Evolutionary conservation across 37 sponge, comb jelly and placozoan species (phyloP).

Genomic region (Bolinopsis microptera): DNA sequence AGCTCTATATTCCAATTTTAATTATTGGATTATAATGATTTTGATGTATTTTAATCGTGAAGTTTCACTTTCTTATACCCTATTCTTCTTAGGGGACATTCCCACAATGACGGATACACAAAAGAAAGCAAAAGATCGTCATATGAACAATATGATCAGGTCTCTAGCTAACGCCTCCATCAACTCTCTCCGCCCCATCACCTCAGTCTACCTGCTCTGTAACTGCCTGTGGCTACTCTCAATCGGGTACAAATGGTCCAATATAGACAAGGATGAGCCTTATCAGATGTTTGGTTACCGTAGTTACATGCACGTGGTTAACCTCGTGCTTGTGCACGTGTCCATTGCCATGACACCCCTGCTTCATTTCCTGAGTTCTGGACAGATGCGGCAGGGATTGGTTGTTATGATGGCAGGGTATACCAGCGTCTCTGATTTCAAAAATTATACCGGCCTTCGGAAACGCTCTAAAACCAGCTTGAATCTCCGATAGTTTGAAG

Average conservation of each 20-base stretch:
- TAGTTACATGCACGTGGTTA: neutral
- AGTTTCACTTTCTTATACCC: no score
- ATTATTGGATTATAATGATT: no score
- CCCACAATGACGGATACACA: neutral
- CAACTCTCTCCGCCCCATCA: slow-evolving; percentile 18
- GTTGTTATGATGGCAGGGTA: neutral
- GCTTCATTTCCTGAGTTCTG: neutral
- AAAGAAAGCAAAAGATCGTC: neutral
- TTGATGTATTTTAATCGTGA: no score
- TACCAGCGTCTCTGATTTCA: neutral
- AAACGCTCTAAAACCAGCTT: no score
- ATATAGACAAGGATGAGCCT: neutral
- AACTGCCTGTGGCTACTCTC: neutral
- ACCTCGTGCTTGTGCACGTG: neutral
- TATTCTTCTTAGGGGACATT: neutral
- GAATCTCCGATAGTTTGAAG: no score
- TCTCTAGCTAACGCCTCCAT: neutral
- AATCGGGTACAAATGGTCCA: neutral
- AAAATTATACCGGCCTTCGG: neutral
- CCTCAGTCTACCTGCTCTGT: neutral
- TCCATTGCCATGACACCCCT: slow-evolving; percentile 16
- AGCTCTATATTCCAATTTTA: no score
- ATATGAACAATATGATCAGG: neutral
- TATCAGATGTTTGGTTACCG: neutral
- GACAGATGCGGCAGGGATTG: slow-evolving; percentile 17